Conservation (phyloP, 2,888 invertebrate genomes). For the Poecilus cupreus region DNA sequence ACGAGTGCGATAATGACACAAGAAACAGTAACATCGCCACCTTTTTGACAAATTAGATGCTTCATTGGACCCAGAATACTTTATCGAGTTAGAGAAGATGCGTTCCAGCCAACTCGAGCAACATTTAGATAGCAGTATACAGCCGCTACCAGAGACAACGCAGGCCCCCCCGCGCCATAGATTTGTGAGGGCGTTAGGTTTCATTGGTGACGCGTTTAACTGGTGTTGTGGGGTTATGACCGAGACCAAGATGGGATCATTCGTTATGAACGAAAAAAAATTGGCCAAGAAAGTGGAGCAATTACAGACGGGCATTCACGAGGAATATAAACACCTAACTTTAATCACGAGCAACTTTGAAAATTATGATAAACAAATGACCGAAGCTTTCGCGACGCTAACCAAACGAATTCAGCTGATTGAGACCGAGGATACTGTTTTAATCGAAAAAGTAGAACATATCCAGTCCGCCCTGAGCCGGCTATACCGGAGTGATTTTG, state of each 20-base stretch:
- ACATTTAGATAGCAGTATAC: neutral
- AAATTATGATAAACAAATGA: neutral
- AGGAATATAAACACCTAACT: too few species aligned
- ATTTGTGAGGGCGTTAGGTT: slow-evolving; percentile 49
- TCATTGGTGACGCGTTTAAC: too few species aligned
- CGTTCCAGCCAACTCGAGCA: neutral
- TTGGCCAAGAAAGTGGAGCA: neutral
- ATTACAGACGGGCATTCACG: too few species aligned
- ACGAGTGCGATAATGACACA: too few species aligned
- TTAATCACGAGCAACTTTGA: neutral
- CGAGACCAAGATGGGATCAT: neutral
- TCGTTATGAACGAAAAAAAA: slow-evolving; percentile 3
- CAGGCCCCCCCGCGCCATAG: neutral
- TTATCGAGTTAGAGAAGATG: too few species aligned
- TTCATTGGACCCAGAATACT: neutral
- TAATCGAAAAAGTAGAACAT: neutral
- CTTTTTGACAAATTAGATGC: neutral
- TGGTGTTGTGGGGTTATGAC: slow-evolving; percentile 48
- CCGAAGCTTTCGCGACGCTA: too few species aligned
- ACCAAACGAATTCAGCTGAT: too few species aligned
- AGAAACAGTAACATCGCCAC: too few species aligned
- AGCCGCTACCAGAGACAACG: neutral
- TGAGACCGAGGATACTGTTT: neutral
- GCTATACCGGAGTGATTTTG: neutral
- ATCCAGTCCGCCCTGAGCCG: too few species aligned